Evolutionary conservation across 2,113 vertebrate genomes (phyloP).

Genomic region (Pristiophorus japonicus): DNA sequence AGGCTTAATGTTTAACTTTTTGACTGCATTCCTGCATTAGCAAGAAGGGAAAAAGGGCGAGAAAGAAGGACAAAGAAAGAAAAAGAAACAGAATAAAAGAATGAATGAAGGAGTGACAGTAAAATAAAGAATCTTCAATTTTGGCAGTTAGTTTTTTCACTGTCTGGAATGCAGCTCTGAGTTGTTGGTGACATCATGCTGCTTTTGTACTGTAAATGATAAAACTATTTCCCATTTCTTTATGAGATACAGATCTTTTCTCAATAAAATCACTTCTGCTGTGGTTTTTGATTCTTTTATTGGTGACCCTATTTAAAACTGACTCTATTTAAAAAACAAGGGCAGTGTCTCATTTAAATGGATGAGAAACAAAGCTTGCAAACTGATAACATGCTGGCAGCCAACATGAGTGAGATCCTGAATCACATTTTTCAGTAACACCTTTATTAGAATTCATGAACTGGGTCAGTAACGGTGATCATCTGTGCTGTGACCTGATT

Average conservation of each 20-base stretch:
- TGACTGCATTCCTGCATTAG: constrained; percentile 36
- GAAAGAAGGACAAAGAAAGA: neutral
- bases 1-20: constrained; percentile 38
- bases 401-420: neutral
- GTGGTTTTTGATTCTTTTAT: neutral
- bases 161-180: constrained; percentile 18
- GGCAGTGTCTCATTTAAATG: neutral
- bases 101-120: neutral
- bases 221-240: constrained; percentile 24
- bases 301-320: neutral
- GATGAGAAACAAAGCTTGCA: neutral
- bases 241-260: neutral
- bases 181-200: constrained; percentile 16
- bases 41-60: neutral
- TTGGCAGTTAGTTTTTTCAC: neutral
- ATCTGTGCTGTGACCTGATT: neutral
- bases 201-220: neutral
- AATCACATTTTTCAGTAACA: neutral
- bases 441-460: neutral
- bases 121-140: neutral
- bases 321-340: neutral
- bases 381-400: neutral
- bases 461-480: neutral
- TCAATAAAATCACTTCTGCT: neutral
- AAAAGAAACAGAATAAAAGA: constrained; percentile 6